These are phyloP conservation scores for Drosophila kurseongensis DNA, from an alignment of 1,140 invertebrate genomes.

Conservation along the genomic window DNA sequence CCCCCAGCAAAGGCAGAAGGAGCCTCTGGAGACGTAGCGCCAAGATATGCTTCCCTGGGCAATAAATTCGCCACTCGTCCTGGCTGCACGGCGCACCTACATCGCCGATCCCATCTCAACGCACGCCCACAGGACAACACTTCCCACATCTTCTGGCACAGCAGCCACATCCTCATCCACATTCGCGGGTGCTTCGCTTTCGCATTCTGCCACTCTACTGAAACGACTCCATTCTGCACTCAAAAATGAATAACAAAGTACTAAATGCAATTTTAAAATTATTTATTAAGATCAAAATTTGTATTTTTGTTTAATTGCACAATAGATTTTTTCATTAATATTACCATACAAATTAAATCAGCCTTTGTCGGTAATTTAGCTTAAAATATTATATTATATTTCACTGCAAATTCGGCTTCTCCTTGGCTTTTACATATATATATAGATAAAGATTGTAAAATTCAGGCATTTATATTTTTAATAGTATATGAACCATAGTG, in stretches of 20 bases:
- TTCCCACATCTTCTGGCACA: conserved; percentile 2
- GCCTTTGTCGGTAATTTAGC: too few species aligned
- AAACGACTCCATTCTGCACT: conserved; percentile 16
- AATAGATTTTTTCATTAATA: too few species aligned
- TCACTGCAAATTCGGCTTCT: too few species aligned
- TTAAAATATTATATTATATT: too few species aligned
- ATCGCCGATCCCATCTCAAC: background rate
- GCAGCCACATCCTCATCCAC: conserved; percentile 12
- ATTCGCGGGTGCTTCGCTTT: conserved; percentile 14
- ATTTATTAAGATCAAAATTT: too few species aligned
- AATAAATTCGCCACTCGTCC: conserved; percentile 69
- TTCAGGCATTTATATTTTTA: too few species aligned
- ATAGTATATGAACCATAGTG: too few species aligned
- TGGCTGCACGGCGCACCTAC: conserved; percentile 28
- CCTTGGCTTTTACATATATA: too few species aligned
- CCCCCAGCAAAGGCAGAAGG: conserved; percentile 23
- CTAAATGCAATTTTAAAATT: too few species aligned
- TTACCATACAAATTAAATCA: too few species aligned
- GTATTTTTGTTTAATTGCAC: too few species aligned
- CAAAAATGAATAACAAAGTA: background rate
- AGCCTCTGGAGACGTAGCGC: conserved; percentile 44
- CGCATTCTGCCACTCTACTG: conserved; percentile 28
- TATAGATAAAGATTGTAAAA: too few species aligned
- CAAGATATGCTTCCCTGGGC: conserved; percentile 78
- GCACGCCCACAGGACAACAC: conserved; percentile 21